These are phyloP conservation scores for Tinamus major DNA, from an alignment of 2,797 vertebrate genomes.

Conservation along the genomic window DNA sequence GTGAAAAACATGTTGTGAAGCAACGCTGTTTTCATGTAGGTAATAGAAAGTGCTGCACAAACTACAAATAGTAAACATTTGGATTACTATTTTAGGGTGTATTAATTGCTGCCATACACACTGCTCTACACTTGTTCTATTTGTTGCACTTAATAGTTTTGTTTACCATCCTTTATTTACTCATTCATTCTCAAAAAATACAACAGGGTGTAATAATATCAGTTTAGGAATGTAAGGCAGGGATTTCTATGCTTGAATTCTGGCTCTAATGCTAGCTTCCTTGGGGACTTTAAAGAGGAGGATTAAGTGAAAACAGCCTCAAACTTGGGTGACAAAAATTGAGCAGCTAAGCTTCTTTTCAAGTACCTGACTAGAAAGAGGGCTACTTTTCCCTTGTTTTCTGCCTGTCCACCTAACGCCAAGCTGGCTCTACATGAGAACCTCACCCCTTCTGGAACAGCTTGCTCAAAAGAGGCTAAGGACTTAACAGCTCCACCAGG, in stretches of 20 bases:
- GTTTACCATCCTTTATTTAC: neutral
- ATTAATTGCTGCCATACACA: neutral
- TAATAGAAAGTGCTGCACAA: neutral
- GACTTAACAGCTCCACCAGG: neutral
- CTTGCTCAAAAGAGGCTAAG: neutral
- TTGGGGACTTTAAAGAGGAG: neutral
- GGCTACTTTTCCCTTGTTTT: neutral
- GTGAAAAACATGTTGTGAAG: neutral
- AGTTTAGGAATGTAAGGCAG: neutral
- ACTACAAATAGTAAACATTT: neutral
- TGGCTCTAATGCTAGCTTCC: neutral
- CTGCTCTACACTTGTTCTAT: neutral
- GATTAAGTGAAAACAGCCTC: neutral
- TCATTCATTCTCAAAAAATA: neutral
- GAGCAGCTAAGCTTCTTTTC: neutral
- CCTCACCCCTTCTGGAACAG: neutral
- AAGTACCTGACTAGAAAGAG: neutral
- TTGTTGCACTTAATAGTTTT: neutral
- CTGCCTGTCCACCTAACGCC: neutral
- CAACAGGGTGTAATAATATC: accelerated
- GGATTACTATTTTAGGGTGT: neutral
- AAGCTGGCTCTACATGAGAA: neutral
- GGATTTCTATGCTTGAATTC: neutral
- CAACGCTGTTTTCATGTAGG: neutral
- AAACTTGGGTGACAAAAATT: neutral